Percentiles rank a stretch among this genome's conserved stretches.
These are phyloP conservation scores for Rhinopomastus cyanomelas DNA, from an alignment of 2,113 vertebrate genomes.

Conservation along the genomic window DNA sequence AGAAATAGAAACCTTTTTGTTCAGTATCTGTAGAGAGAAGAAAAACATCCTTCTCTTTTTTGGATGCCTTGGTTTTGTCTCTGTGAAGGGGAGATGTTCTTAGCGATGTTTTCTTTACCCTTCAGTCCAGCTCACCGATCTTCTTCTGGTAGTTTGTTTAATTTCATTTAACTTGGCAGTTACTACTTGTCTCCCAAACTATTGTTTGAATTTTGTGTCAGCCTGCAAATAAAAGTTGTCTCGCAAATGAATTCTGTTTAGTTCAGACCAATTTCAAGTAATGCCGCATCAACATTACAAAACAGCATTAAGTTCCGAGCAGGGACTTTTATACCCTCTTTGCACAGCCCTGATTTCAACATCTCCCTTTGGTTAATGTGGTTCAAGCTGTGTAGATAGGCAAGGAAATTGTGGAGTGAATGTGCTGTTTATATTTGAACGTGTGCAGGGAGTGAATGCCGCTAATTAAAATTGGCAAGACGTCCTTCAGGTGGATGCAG, in stretches of 20 bases:
- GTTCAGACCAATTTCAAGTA: not conserved
- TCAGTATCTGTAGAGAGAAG: not conserved
- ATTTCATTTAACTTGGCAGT: not conserved
- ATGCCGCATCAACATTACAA: not conserved
- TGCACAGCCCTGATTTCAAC: not conserved
- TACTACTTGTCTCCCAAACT: not conserved
- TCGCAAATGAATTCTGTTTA: not conserved
- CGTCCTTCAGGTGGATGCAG: constrained; percentile 10
- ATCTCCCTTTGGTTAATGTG: constrained; percentile 17
- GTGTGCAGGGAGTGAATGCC: not conserved
- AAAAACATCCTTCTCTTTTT: not conserved
- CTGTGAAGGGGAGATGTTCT: not conserved
- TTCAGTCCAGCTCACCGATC: not conserved
- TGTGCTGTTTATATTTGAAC: constrained; percentile 12
- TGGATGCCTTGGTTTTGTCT: not conserved
- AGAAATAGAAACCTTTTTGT: not conserved
- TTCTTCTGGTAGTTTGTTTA: not conserved
- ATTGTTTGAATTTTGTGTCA: not conserved
- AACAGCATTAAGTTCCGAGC: not conserved
- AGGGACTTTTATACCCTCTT: not conserved
- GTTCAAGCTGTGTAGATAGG: constrained; percentile 23
- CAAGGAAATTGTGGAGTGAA: not conserved
- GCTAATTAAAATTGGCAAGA: constrained; percentile 14
- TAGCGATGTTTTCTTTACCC: not conserved
- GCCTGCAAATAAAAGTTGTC: not conserved